Percentiles rank a stretch among this genome's conserved stretches.
Evolutionary conservation across 2,888 invertebrate species (phyloP).

Genomic region (Nomada fabriciana): DNA sequence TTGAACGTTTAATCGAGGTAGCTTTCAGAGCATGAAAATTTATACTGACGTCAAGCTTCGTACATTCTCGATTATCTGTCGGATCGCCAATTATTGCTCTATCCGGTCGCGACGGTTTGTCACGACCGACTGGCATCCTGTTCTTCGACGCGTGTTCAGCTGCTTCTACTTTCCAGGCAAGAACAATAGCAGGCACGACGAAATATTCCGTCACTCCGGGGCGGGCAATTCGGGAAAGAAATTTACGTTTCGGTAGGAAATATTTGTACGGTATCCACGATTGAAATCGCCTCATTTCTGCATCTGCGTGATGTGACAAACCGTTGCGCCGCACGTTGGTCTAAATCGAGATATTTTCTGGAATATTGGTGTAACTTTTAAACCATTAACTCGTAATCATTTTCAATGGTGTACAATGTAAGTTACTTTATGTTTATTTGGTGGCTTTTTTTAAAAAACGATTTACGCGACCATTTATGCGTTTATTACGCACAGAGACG

Average conservation of each 20-base stretch:
- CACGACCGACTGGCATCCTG: conserved; percentile 46
- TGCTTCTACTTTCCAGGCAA: background rate
- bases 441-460: too few species aligned
- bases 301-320: background rate
- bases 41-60: conserved; percentile 61
- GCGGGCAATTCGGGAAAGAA: background rate
- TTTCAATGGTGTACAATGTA: too few species aligned
- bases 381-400: background rate
- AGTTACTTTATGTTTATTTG: too few species aligned
- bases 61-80: conserved; percentile 54
- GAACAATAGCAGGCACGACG: background rate
- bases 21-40: conserved; percentile 53
- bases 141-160: conserved; percentile 19
- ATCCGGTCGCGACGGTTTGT: conserved; percentile 65
- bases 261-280: background rate
- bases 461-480: too few species aligned
- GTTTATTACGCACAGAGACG: too few species aligned
- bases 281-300: background rate
- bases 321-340: too few species aligned
- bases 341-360: background rate
- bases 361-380: too few species aligned
- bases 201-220: background rate
- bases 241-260: background rate
- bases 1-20: conserved; percentile 41
- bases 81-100: conserved; percentile 69